Evolutionary conservation across 2,113 vertebrate species (phyloP), one percentile per base, ranked within the genome.

Genomic region (Mesembrinibis cayennensis): DNA sequence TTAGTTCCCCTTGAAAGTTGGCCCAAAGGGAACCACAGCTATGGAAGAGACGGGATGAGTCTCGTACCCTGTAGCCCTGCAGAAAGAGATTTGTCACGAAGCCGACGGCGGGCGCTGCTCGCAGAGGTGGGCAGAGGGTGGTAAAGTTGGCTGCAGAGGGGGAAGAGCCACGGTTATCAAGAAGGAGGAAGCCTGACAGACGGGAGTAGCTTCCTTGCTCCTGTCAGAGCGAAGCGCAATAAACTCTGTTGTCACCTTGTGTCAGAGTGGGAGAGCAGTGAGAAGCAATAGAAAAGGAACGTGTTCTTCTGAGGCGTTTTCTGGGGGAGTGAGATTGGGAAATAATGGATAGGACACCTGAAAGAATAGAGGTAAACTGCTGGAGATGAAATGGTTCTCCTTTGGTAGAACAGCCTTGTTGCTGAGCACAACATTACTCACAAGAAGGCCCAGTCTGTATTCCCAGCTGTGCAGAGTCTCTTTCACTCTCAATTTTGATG

Each of bases 241-340:
- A 52, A 80, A 76, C 52, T 52, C 58, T 26, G 15, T 85, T 90
- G 83, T 91, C 74, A 61, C 62, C 70, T 93, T 34, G 36, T 93
- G 61, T 93, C 71, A 47, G 84, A 86, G 84, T 82, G 73, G 66
- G 78, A 87, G 66, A 72, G 34, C 3, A 40, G 49, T 61, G 73
- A 85, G 78, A 89, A 85, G 61, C n/a, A 17, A 21, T 8, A 65
- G 67, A 56, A 86, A 38, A 65, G 67, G 61, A 90, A 44, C 5
- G 2, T 78, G 74, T 77, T 88, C 71, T 96, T 90, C 36, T 78
- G 49, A 82, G 50, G 47, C 4, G 0, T 95, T 62, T 93, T 91
- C 78, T 70, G 50, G 58, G 84, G 55, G 63, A 72, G 62, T 61
- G 62, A 82, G 42, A 17, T 44, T 38, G 53, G 61, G 70, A 82